Evolutionary conservation across 2,113 vertebrate genomes (phyloP).

Genomic region (Nyctereutes procyonoides): DNA sequence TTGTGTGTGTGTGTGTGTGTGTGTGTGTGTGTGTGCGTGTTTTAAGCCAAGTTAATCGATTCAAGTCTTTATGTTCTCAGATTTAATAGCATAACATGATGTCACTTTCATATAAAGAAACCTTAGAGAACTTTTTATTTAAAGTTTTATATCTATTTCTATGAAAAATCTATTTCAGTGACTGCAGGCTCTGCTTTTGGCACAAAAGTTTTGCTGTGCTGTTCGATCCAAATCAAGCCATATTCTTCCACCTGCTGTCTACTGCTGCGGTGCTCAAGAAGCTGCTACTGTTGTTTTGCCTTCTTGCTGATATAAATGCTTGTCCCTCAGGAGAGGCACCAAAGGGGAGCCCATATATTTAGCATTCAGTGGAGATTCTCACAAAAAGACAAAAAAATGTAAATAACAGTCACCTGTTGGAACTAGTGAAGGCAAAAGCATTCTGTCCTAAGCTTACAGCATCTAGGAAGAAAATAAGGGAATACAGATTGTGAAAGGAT

Average conservation of each 20-base stretch:
- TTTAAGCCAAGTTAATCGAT: constrained; percentile 21
- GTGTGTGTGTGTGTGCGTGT: too few relatives aligned
- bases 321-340: background rate
- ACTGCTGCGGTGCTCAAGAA: background rate
- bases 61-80: background rate
- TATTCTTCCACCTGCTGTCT: background rate
- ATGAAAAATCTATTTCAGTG: constrained; percentile 53
- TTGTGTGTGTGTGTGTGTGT: background rate
- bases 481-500: background rate
- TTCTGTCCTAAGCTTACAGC: background rate
- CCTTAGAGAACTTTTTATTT: constrained; percentile 51
- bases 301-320: constrained; percentile 1
- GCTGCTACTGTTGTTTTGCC: background rate
- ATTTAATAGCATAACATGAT: constrained; percentile 50
- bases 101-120: constrained; percentile 47
- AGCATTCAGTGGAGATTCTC: background rate
- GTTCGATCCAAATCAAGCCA: constrained; percentile 60
- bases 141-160: constrained; percentile 56
- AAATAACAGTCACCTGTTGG: constrained; percentile 6
- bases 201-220: constrained; percentile 68
- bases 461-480: background rate
- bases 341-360: background rate
- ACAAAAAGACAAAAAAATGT: constrained; percentile 9
- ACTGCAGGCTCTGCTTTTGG: constrained; percentile 44
- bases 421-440: background rate